Evolutionary conservation across 2,797 vertebrate genomes (phyloP).

Genomic region (Anguilla anguilla): DNA sequence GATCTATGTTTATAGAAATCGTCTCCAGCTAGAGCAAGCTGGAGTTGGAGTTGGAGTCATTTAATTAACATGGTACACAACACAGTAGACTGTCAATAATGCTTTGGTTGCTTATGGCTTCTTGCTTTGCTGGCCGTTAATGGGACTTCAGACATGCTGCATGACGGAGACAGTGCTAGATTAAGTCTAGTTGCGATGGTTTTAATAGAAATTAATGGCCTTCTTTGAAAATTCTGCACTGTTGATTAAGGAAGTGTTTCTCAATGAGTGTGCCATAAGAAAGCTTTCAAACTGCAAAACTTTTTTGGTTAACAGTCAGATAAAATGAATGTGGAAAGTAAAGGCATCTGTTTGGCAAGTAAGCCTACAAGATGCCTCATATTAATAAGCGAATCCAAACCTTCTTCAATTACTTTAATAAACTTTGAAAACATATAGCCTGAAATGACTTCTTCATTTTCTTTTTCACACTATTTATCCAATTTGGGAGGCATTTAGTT

Average conservation of each 20-base stretch:
- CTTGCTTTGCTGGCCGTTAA: neutral
- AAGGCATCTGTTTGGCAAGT: neutral
- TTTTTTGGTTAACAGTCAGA: neutral
- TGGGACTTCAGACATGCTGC: neutral
- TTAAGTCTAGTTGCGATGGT: neutral
- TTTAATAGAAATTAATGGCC: neutral
- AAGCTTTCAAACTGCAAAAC: neutral
- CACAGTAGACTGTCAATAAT: neutral
- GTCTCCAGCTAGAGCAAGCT: neutral
- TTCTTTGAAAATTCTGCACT: neutral
- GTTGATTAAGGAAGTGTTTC: neutral
- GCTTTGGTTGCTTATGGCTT: neutral
- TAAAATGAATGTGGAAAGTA: neutral
- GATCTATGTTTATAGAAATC: neutral
- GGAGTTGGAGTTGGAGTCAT: neutral
- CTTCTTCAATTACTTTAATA: neutral
- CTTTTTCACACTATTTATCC: neutral
- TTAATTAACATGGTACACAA: neutral
- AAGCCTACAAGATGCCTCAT: neutral
- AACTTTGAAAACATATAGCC: neutral
- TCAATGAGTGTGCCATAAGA: neutral
- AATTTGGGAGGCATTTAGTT: neutral
- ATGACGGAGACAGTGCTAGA: neutral
- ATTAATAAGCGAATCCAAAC: neutral
- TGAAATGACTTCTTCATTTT: neutral